phyloP scores from a whole-genome alignment of 1,140 invertebrate species.

The Drosophila aff. region DNA sequence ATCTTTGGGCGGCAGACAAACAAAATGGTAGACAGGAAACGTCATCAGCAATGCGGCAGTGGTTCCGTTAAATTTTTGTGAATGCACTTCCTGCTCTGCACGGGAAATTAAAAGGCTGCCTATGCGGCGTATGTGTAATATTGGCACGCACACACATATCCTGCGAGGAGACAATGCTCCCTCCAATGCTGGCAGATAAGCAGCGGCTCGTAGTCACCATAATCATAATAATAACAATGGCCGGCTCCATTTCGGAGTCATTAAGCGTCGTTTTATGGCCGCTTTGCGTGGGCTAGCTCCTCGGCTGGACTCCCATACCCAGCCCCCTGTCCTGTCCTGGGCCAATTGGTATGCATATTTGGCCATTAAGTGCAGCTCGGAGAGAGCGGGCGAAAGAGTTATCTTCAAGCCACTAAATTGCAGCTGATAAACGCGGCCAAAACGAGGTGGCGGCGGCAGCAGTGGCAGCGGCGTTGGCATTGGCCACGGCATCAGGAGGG shows the following conservation, averaged over 20 bases:
- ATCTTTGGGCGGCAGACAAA: background rate
- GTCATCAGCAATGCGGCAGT: constrained; percentile 46
- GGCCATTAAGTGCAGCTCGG: constrained; percentile 69
- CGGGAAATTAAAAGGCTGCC: constrained; percentile 62
- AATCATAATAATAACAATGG: constrained; percentile 55
- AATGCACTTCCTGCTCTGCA: constrained; percentile 34
- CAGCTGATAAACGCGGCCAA: constrained; percentile 65
- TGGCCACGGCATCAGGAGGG: background rate
- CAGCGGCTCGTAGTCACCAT: constrained; percentile 25
- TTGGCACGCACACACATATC: constrained; percentile 58
- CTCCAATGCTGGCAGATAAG: constrained; percentile 34
- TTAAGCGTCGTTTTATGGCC: constrained; percentile 75
- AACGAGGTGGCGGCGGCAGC: constrained; percentile 1
- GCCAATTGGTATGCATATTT: constrained; percentile 50
- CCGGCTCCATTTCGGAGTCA: constrained; percentile 53
- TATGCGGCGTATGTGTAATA: constrained; percentile 77
- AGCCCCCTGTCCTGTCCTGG: constrained; percentile 14
- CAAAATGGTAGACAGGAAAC: constrained; percentile 39
- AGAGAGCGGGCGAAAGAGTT: constrained; percentile 52
- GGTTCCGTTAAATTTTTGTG: constrained; percentile 42
- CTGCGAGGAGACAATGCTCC: constrained; percentile 40
- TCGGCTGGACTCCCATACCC: constrained; percentile 6
- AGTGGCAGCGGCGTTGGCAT: constrained; percentile 2
- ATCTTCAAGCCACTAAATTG: constrained; percentile 83
- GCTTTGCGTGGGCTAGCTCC: constrained; percentile 28